phyloP scores from a whole-genome alignment of 2,113 vertebrate genomes.

The Spea multiplicata region DNA sequence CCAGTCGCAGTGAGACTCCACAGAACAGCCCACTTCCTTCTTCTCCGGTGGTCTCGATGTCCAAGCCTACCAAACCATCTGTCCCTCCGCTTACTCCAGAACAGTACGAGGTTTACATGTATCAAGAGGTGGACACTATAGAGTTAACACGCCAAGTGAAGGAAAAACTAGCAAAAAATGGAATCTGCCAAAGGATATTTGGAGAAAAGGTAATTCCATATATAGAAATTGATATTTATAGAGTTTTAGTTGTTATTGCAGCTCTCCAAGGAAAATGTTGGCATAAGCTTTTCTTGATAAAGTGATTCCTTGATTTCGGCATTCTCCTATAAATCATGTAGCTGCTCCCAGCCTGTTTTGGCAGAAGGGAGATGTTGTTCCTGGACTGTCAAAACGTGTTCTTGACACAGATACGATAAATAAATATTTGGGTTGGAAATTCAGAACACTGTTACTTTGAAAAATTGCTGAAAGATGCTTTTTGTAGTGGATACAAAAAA shows the following conservation, averaged over 20 bases:
- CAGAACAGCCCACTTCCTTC: conserved; percentile 83
- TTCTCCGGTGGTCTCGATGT: conserved; percentile 73
- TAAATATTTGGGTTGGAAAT: conserved; percentile 34
- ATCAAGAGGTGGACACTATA: conserved; percentile 88
- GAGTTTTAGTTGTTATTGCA: background rate
- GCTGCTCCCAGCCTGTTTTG: conserved; percentile 22
- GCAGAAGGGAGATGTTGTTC: conserved; percentile 40
- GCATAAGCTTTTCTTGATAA: conserved; percentile 22
- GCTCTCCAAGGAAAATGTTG: conserved; percentile 32
- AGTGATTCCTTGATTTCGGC: conserved; percentile 36
- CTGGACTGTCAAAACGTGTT: conserved; percentile 39
- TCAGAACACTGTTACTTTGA: conserved; percentile 7
- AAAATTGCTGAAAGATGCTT: conserved; percentile 39
- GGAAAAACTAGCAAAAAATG: conserved; percentile 90
- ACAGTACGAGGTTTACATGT: conserved; percentile 92
- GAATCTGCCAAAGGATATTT: conserved; percentile 90
- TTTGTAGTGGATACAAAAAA: conserved; percentile 3
- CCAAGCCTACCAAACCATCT: conserved; percentile 77
- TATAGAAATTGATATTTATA: conserved; percentile 16
- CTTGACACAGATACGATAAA: conserved; percentile 36
- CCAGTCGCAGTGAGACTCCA: conserved; percentile 78
- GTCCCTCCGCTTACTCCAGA: conserved; percentile 83
- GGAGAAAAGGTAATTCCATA: conserved; percentile 80
- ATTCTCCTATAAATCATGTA: conserved; percentile 39
- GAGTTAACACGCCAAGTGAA: conserved; percentile 89